Percentiles rank a stretch among this genome's conserved stretches.
phyloP scores from a whole-genome alignment of 2,113 vertebrate species.

The Chloropsis cyanopogon region DNA sequence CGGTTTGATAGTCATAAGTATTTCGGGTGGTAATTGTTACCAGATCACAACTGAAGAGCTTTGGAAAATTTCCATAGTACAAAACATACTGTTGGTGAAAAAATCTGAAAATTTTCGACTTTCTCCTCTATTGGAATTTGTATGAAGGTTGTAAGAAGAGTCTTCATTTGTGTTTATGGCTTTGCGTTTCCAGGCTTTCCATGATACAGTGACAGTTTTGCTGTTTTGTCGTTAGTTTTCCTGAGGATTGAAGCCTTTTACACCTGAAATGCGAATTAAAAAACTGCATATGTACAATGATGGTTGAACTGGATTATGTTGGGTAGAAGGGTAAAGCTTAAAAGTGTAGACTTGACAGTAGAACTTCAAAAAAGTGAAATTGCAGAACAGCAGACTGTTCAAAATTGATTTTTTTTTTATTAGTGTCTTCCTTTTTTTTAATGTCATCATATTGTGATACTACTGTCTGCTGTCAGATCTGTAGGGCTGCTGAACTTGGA shows the following conservation, averaged over 20 bases:
- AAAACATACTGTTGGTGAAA: neutral
- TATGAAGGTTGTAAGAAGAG: neutral
- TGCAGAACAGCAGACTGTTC: neutral
- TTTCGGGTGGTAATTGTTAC: neutral
- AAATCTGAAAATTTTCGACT: neutral
- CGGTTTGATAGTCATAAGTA: neutral
- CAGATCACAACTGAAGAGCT: neutral
- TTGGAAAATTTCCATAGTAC: neutral
- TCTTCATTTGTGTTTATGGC: neutral
- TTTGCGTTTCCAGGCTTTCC: neutral
- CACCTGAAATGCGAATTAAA: neutral
- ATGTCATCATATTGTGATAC: neutral
- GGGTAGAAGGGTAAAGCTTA: neutral
- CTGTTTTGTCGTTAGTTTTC: neutral
- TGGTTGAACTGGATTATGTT: neutral
- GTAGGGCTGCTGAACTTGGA: neutral
- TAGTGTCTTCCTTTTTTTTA: neutral
- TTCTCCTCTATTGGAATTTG: accelerated
- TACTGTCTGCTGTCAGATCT: neutral
- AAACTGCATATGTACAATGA: accelerated
- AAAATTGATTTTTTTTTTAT: neutral
- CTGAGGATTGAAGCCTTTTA: neutral
- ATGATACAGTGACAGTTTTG: neutral
- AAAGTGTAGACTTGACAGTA: neutral
- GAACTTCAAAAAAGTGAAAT: neutral